These are phyloP conservation scores for Liparis tanakae DNA, from an alignment of 2,797 vertebrate genomes.

Conservation along the genomic window DNA sequence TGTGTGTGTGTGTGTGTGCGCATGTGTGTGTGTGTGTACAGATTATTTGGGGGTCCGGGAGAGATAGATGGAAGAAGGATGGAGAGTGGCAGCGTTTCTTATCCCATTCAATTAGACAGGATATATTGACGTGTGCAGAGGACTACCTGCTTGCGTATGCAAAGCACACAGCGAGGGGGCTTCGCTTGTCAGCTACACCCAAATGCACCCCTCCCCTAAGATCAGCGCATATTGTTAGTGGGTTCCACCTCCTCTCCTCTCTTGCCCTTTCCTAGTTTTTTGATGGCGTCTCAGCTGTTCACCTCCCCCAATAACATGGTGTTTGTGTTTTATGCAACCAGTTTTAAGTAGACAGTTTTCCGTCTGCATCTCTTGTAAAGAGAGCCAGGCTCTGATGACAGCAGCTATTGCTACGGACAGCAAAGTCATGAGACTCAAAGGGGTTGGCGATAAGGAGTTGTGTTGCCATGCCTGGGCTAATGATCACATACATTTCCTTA, in stretches of 20 bases:
- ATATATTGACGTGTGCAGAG: constrained; percentile 65
- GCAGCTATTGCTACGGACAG: constrained; percentile 7
- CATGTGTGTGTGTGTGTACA: background rate
- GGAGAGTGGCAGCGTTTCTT: constrained; percentile 58
- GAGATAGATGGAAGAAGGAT: constrained; percentile 54
- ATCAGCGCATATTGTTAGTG: constrained; percentile 56
- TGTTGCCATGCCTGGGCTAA: constrained; percentile 25
- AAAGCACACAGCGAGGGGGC: constrained; percentile 66
- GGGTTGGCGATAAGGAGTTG: constrained; percentile 27
- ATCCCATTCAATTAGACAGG: constrained; percentile 71
- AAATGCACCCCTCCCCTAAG: constrained; percentile 46
- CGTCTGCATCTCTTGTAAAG: background rate
- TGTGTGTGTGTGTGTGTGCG: background rate
- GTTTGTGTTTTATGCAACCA: background rate
- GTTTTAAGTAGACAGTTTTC: background rate
- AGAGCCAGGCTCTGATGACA: constrained; percentile 4
- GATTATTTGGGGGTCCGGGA: constrained; percentile 41
- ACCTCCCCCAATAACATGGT: background rate
- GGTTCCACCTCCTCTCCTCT: constrained; percentile 15
- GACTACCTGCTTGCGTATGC: constrained; percentile 72
- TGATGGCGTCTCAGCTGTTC: background rate
- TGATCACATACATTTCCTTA: constrained; percentile 40
- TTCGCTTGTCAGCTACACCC: constrained; percentile 55
- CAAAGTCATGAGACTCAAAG: constrained; percentile 38
- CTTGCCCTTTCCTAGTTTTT: too few species aligned